Base-by-base conservation (phyloP, 1,140 invertebrate genomes). In the Macrotrachela quadricornifera region DNA sequence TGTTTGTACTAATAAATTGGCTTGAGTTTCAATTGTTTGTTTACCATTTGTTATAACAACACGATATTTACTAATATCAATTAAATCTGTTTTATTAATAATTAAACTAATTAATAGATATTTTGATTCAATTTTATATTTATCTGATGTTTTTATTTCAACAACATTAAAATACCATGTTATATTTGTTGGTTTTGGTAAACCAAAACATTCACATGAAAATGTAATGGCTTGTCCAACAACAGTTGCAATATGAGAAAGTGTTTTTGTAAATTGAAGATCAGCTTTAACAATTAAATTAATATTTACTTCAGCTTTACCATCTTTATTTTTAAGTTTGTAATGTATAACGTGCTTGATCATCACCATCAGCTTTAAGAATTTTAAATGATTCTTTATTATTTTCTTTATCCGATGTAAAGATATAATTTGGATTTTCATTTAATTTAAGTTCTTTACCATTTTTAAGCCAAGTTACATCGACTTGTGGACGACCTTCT, bases 101-200 rank as follows among this genome's bases (percentile, higher is more conserved):
- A 8, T 30, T 30, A 30, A 30, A 4, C 3, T 30, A 30, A 30
- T 30, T 8, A 30, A 30, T 30, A 8, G 21, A 30, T 30, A 30
- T 30, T 30, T 30, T 30, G 58, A 53, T 21, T 58, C 57, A 16
- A 68, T 60, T 46, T 60, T 58, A 51, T 61, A 63, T 48, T 67
- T 69, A 10, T 64, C 64, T 45, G 60, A 62, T 40, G 3, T 8
- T 30, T 30, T 30, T 4, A 30, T 8, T 30, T 30, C 21, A 30
- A 30, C 21, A 30, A 4, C 21, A 30, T 30, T 30, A 8, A 30
- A 56, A 21, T 55, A 30, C 21, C 21, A 30, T 4, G 21, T 30
- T 4, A 30, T 30, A n/a, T 37, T 16, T 6, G 46, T 42, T 16
- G 51, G 51, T 16, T 14, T 21, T n/a, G 51, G 51, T 47, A 53